Conservation (phyloP, 2,888 invertebrate genomes). For the Steinernema scapterisci region DNA sequence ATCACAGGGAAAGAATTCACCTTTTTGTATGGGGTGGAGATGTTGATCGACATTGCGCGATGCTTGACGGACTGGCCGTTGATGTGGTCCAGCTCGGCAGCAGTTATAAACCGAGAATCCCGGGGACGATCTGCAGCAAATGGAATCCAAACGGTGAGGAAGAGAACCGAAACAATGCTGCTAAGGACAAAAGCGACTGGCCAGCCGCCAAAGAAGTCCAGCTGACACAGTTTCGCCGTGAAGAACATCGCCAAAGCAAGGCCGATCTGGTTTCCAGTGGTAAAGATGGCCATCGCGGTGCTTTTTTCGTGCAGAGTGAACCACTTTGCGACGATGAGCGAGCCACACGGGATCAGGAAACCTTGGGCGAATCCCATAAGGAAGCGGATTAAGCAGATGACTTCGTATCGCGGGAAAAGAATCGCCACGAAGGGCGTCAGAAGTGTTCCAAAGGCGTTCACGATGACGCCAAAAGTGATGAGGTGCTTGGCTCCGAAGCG, state of each 20-base stretch:
- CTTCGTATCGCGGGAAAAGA: constrained; percentile 41
- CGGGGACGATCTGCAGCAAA: constrained; percentile 54
- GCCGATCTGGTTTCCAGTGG: constrained; percentile 59
- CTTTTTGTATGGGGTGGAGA: constrained; percentile 54
- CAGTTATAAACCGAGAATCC: constrained; percentile 55
- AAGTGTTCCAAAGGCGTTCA: constrained; percentile 50
- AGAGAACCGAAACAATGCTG: constrained; percentile 48
- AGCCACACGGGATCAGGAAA: constrained; percentile 59
- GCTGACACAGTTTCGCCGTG: constrained; percentile 59
- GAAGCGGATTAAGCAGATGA: constrained; percentile 45
- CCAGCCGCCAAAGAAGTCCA: constrained; percentile 57
- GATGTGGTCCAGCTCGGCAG: constrained; percentile 53
- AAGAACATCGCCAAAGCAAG: constrained; percentile 58
- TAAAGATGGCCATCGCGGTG: constrained; percentile 66
- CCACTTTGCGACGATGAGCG: constrained; percentile 60
- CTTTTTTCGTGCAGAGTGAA: constrained; percentile 60
- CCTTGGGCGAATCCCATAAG: constrained; percentile 62
- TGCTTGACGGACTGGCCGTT: constrained; percentile 37
- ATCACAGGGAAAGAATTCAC: constrained; percentile 35
- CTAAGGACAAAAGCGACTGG: constrained; percentile 56
- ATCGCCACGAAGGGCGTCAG: constrained; percentile 50
- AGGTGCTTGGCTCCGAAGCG: constrained; percentile 57
- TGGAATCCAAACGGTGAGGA: constrained; percentile 54
- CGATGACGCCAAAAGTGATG: constrained; percentile 47
- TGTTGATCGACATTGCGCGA: constrained; percentile 39